Percentiles rank a stretch among this genome's conserved stretches.
Conservation (phyloP, 2,797 vertebrate genomes). For the Cottoperca gobio region DNA sequence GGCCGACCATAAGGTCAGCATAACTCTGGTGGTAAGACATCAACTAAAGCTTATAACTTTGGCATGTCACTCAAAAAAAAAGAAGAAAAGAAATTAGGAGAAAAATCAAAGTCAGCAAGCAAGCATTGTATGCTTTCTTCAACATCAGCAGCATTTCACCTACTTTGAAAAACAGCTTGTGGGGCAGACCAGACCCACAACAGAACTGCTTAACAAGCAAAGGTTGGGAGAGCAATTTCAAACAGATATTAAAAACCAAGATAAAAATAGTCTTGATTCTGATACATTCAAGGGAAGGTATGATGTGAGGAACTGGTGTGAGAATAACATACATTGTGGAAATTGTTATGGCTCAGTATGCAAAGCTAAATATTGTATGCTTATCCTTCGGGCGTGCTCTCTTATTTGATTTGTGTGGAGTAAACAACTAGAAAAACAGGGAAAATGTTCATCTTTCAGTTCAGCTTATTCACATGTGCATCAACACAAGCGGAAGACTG, state of each 20-base stretch:
- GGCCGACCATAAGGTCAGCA: slow-evolving; percentile 24
- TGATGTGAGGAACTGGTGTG: slow-evolving; percentile 21
- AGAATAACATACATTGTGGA: slow-evolving; percentile 27
- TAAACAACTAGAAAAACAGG: slow-evolving; percentile 38
- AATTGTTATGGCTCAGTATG: slow-evolving; percentile 10
- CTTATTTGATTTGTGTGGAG: slow-evolving; percentile 32
- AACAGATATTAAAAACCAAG: slow-evolving; percentile 44
- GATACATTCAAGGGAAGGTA: slow-evolving; percentile 18
- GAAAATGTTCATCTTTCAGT: slow-evolving; percentile 38
- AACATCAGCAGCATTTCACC: slow-evolving; percentile 80
- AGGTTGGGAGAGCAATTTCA: slow-evolving; percentile 65
- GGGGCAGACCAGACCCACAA: slow-evolving; percentile 57
- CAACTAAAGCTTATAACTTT: slow-evolving; percentile 20
- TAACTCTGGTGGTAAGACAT: slow-evolving; percentile 8
- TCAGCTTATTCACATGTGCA: slow-evolving; percentile 32
- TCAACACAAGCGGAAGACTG: slow-evolving; percentile 10
- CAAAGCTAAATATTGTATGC: slow-evolving; percentile 29
- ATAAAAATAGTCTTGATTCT: slow-evolving; percentile 53
- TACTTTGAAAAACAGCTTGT: slow-evolving; percentile 78
- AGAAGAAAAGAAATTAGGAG: slow-evolving; percentile 10
- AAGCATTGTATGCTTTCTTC: slow-evolving; percentile 66
- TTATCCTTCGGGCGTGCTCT: slow-evolving; percentile 40
- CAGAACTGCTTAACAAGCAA: slow-evolving; percentile 80
- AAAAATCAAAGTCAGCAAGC: slow-evolving; percentile 67
- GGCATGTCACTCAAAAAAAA: slow-evolving; percentile 25